phyloP scores from a whole-genome alignment of 2,113 vertebrate genomes.

The Ranitomeya variabilis region DNA sequence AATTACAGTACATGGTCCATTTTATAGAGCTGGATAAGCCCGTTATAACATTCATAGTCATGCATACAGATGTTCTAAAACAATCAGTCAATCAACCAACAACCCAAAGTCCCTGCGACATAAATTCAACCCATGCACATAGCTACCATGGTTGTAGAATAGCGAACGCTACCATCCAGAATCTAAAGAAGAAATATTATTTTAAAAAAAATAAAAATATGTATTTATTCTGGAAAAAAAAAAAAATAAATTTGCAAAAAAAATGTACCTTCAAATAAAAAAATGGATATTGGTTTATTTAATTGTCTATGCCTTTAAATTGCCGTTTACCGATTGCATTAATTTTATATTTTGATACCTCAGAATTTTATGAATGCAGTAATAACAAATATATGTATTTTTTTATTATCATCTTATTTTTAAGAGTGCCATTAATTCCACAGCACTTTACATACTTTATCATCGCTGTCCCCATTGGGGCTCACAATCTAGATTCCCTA shows the following conservation, averaged over 20 bases:
- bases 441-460: too few species aligned
- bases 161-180: slow-evolving; percentile 41
- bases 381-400: too few species aligned
- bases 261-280: background rate
- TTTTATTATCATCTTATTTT: too few species aligned
- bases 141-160: slow-evolving; percentile 39
- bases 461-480: too few species aligned
- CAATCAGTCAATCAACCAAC: background rate
- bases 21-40: background rate
- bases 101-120: background rate
- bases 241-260: background rate
- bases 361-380: too few species aligned
- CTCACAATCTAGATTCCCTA: too few species aligned
- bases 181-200: slow-evolving; percentile 39
- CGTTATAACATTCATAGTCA: background rate
- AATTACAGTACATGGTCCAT: background rate
- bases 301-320: background rate
- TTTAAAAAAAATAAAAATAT: too few species aligned
- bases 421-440: too few species aligned
- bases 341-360: too few species aligned
- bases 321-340: too few species aligned
- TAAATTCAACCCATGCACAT: slow-evolving; percentile 20
- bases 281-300: background rate
- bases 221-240: too few species aligned
- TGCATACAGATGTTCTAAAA: background rate